These are phyloP conservation scores for Siphamia tubifer DNA, from an alignment of 2,113 vertebrate genomes.

Conservation along the genomic window DNA sequence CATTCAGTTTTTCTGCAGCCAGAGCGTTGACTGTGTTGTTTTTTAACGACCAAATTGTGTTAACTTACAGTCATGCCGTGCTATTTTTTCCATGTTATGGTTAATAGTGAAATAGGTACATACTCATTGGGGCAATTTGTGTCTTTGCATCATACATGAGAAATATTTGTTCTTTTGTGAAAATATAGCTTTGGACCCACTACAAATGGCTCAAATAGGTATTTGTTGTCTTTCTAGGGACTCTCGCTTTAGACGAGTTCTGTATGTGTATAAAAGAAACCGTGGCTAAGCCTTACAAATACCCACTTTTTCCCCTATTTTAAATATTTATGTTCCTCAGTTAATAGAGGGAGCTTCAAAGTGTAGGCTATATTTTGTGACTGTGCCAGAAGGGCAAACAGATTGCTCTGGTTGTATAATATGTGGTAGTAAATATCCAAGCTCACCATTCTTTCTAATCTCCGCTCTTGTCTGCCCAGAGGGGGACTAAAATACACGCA, in stretches of 20 bases:
- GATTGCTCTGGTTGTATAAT: constrained; percentile 39
- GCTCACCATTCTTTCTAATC: constrained; percentile 4
- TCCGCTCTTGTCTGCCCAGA: background rate
- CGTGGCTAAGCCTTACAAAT: background rate
- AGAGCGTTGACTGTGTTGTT: constrained; percentile 2
- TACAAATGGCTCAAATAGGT: too few species aligned
- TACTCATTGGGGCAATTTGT: background rate
- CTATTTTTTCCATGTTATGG: background rate
- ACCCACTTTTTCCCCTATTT: constrained; percentile 18
- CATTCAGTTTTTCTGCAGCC: background rate
- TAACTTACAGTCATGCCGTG: constrained; percentile 1
- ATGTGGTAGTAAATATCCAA: constrained; percentile 35
- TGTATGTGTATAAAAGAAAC: constrained; percentile 1
- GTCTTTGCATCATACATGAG: too few species aligned
- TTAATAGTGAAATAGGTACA: background rate
- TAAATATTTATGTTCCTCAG: constrained; percentile 39
- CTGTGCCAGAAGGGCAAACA: constrained; percentile 35
- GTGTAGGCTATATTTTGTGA: constrained; percentile 28
- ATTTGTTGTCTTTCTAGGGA: constrained; percentile 14
- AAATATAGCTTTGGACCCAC: too few species aligned
- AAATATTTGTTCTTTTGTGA: too few species aligned
- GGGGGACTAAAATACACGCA: background rate
- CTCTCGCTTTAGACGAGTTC: background rate
- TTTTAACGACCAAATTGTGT: background rate
- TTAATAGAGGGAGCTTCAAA: constrained; percentile 41